Evolutionary conservation across 1,140 invertebrate genomes (phyloP), one percentile per base, ranked within the genome.

Genomic region (Euwallacea similis): DNA sequence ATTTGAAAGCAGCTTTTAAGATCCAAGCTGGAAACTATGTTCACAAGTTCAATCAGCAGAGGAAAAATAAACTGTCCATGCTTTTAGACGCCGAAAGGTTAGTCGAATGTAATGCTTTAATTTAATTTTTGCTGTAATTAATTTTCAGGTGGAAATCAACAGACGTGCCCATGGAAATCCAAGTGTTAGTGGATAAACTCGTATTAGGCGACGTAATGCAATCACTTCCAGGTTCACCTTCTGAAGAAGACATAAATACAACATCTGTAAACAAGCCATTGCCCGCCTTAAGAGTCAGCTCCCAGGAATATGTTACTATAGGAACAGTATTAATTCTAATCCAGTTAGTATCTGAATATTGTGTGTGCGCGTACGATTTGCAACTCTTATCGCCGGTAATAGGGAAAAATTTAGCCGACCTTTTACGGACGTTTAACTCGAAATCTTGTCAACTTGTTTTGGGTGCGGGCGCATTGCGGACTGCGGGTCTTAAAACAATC

Each of bases 401-500:
- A 69, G 88, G 95, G 7, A 87, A 91, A 66, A 88, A 95, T 80
- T 87, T 98, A 69, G 87, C 95, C 7, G 96, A 98, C 81, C 80
- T 98, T 55, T 85, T 97, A 66, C 86, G 93, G 79, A 88, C 90
- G 75, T 98, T 97, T 80, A 99, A 98, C 85, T 97, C 93, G 7
- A 88, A 92, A 74, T 94, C 92, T 72, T 98, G 93, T 84, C 95
- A 98, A 80, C 84, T 99, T 66, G 94, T 99, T 33, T 84, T 99
- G 21, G 96, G 96, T 59, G 97, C 96, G 42, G 96, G 96, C 42
- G 97, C 98, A 2, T 88, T 98, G 78, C 91, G 95, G 79, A 90
- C 95, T 71, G 95, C 95, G 13, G 96, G 97, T 0, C 84, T 99
- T 50, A 98, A 98, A 85, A 98, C 95, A 54, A 99, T 99, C 59